Evolutionary conservation across 2,113 vertebrate species (phyloP).

Genomic region (Cacatua alba): DNA sequence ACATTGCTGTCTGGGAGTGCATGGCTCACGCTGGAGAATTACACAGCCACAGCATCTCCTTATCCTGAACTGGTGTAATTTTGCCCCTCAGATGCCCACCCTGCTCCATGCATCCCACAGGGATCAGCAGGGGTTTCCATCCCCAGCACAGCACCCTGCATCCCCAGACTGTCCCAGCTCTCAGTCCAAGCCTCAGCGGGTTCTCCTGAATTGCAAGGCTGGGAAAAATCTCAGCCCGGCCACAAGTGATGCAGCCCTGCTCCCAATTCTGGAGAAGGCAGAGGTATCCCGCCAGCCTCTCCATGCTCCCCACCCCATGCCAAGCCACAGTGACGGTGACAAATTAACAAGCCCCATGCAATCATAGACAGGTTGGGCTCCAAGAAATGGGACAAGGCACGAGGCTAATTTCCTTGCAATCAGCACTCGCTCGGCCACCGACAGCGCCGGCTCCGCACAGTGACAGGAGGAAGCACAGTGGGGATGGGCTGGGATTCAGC

Average conservation of each 20-base stretch:
- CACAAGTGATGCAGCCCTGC: neutral
- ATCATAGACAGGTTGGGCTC: neutral
- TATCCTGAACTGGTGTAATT: neutral
- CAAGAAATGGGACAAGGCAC: neutral
- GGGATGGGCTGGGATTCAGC: neutral
- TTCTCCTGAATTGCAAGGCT: neutral
- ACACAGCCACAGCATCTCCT: neutral
- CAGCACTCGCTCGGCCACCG: rapidly evolving
- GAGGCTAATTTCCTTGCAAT: conserved; percentile 33
- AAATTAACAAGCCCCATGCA: neutral
- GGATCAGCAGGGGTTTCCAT: neutral
- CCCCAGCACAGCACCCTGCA: neutral
- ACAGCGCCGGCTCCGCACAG: neutral
- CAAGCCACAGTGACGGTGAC: rapidly evolving
- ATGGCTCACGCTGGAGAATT: rapidly evolving
- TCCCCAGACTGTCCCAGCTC: neutral
- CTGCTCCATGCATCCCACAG: neutral
- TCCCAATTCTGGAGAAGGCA: neutral
- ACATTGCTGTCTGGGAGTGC: rapidly evolving
- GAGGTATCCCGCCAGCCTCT: neutral
- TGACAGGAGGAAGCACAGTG: neutral
- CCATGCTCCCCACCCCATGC: rapidly evolving
- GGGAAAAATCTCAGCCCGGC: neutral
- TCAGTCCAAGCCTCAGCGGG: neutral
- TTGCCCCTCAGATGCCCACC: neutral